These are phyloP conservation scores for Sinocyclocheilus maitianheensis DNA, from an alignment of 2,113 vertebrate genomes.

Conservation along the genomic window DNA sequence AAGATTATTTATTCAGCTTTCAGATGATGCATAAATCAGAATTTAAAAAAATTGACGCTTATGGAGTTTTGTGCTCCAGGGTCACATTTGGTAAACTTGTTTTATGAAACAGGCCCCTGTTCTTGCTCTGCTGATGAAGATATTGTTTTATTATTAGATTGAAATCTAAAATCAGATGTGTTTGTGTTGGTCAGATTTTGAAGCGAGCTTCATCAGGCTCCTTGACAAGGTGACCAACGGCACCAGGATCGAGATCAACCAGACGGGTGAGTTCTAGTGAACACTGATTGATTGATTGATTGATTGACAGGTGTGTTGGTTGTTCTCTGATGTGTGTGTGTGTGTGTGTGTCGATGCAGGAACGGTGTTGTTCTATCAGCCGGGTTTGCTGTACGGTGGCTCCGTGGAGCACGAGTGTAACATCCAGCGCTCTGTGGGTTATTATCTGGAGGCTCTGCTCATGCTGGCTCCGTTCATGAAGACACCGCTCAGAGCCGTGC, in stretches of 20 bases:
- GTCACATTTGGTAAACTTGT: too few species aligned
- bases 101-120: background rate
- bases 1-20: too few species aligned
- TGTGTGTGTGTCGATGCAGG: slow-evolving; percentile 69
- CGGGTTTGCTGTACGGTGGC: slow-evolving; percentile 88
- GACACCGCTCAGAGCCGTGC: slow-evolving; percentile 80
- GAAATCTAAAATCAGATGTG: background rate
- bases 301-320: background rate
- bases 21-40: too few species aligned
- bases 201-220: slow-evolving; percentile 94
- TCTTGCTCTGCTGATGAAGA: background rate
- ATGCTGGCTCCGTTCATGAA: slow-evolving; percentile 97
- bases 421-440: slow-evolving; percentile 85
- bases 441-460: slow-evolving; percentile 91
- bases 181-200: slow-evolving; percentile 83
- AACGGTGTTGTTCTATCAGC: slow-evolving; percentile 90
- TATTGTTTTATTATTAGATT: background rate
- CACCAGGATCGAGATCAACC: slow-evolving; percentile 94
- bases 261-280: slow-evolving; percentile 82
- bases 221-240: slow-evolving; percentile 97
- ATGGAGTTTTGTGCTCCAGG: too few species aligned
- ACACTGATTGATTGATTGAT: background rate
- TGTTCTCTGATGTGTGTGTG: background rate
- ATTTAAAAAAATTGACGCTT: too few species aligned
- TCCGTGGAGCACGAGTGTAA: slow-evolving; percentile 89